phyloP scores from a whole-genome alignment of 2,113 vertebrate species.

The Hylia prasina region DNA sequence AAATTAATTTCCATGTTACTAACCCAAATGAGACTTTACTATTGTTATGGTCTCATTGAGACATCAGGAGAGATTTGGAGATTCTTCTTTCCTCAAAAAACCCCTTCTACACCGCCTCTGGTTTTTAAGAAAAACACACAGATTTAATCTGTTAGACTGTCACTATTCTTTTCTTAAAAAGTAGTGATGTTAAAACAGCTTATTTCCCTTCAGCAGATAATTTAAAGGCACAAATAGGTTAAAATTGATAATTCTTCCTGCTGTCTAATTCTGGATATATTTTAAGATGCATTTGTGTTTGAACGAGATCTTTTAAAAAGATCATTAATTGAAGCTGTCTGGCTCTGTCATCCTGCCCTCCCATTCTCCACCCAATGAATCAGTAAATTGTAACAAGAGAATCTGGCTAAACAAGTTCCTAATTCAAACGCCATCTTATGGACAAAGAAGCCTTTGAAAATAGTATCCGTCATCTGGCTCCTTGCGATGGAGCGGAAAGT shows the following conservation, averaged over 20 bases:
- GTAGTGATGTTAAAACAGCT: background rate
- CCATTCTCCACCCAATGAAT: conserved; percentile 68
- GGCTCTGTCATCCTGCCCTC: conserved; percentile 53
- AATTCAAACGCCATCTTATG: conserved; percentile 73
- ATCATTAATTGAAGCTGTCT: conserved; percentile 49
- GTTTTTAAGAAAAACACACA: background rate
- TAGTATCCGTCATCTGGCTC: conserved; percentile 65
- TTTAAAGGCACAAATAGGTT: background rate
- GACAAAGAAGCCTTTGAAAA: conserved; percentile 79
- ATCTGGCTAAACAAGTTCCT: conserved; percentile 77
- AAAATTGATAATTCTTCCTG: background rate
- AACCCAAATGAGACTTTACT: background rate
- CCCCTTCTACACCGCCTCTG: background rate
- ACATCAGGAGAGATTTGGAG: background rate
- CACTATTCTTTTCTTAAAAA: background rate
- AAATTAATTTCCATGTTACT: background rate
- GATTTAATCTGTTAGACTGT: background rate
- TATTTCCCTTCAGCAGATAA: background rate
- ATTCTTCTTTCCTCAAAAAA: background rate
- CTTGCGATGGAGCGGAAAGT: conserved; percentile 65
- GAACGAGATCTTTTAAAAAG: conserved; percentile 45
- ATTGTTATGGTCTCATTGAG: background rate
- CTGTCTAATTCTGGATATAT: background rate
- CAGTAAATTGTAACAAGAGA: conserved; percentile 77
- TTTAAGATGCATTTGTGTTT: conserved; percentile 45